phyloP scores from a whole-genome alignment of 2,888 invertebrate genomes.

The Hypselothyrea guttata region DNA sequence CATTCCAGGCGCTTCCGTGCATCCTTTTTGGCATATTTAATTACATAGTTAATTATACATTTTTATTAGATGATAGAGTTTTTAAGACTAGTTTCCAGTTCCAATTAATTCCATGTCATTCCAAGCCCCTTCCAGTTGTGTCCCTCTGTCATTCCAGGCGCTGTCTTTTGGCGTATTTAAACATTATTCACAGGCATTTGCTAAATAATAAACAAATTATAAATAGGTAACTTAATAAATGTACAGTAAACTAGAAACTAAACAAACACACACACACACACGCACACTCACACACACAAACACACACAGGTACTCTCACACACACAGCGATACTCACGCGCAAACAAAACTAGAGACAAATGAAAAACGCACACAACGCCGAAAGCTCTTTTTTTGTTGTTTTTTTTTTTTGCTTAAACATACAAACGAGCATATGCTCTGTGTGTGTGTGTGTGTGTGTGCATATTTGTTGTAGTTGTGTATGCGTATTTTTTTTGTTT shows the following conservation, averaged over 20 bases:
- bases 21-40: too few relatives aligned
- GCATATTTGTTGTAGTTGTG: slow-evolving; percentile 26
- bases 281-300: slow-evolving; percentile 22
- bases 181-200: slow-evolving; percentile 67
- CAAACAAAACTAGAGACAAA: slow-evolving; percentile 30
- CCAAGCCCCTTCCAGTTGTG: background rate
- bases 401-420: slow-evolving; percentile 30
- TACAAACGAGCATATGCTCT: slow-evolving; percentile 52
- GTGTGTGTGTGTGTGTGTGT: slow-evolving; percentile 40
- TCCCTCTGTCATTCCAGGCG: slow-evolving; percentile 1
- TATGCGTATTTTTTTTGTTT: slow-evolving; percentile 60
- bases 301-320: slow-evolving; percentile 22
- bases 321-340: slow-evolving; percentile 7
- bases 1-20: too few relatives aligned
- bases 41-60: too few relatives aligned
- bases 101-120: too few relatives aligned
- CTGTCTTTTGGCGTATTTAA: slow-evolving; percentile 51
- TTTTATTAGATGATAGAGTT: too few relatives aligned
- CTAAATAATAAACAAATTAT: slow-evolving; percentile 74
- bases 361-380: slow-evolving; percentile 54
- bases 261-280: slow-evolving; percentile 36
- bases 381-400: slow-evolving; percentile 59
- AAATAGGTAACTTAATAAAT: slow-evolving; percentile 75
- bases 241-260: slow-evolving; percentile 59
- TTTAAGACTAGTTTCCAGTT: too few relatives aligned